Percentiles rank a stretch among this genome's conserved stretches.
phyloP scores from a whole-genome alignment of 2,113 vertebrate species.

The Clarias gariepinus region DNA sequence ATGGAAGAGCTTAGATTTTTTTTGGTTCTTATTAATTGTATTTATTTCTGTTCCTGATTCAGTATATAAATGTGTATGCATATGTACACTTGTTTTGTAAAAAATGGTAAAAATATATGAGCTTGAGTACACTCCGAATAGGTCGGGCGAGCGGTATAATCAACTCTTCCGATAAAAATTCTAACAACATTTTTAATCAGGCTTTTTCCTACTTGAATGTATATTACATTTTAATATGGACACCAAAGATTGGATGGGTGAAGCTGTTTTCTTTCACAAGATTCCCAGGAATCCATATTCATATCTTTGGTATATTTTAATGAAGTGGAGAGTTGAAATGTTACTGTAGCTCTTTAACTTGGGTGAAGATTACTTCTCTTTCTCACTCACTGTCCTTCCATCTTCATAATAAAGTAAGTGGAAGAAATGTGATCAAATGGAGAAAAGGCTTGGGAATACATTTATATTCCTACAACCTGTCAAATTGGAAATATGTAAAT shows the following conservation, averaged over 20 bases:
- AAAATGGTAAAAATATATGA: too few relatives aligned
- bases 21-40: neutral
- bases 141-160: neutral
- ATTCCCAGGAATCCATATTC: constrained; percentile 54
- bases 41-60: constrained; percentile 11
- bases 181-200: constrained; percentile 44
- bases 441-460: constrained; percentile 46
- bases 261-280: constrained; percentile 41
- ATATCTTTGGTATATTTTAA: constrained; percentile 50
- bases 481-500: constrained; percentile 62
- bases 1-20: neutral
- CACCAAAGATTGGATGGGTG: constrained; percentile 34
- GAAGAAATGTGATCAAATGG: constrained; percentile 44
- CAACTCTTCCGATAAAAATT: neutral
- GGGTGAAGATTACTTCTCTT: constrained; percentile 46
- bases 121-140: neutral
- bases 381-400: constrained; percentile 25
- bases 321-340: constrained; percentile 45
- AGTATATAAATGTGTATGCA: neutral
- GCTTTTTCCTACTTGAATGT: constrained; percentile 30
- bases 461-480: constrained; percentile 54
- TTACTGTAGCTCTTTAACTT: constrained; percentile 38
- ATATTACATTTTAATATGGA: constrained; percentile 32
- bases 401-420: constrained; percentile 48
- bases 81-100: too few relatives aligned